phyloP scores from a whole-genome alignment of 2,113 vertebrate genomes.

The Dicentrarchus labrax region DNA sequence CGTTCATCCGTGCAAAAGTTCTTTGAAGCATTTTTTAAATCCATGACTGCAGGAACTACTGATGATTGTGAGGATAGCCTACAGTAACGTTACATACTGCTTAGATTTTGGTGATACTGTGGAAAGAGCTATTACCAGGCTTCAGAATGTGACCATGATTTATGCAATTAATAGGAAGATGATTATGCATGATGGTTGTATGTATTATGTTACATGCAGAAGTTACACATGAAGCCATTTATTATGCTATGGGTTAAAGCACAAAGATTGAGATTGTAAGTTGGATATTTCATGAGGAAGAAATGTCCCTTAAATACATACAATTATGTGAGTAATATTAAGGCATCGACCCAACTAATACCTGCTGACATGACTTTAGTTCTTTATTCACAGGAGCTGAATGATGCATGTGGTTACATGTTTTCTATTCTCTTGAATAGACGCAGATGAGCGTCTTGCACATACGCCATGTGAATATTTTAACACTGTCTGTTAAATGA shows the following conservation, averaged over 20 bases:
- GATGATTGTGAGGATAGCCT: constrained; percentile 39
- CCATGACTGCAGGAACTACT: constrained; percentile 42
- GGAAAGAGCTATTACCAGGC: not conserved
- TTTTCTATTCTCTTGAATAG: constrained; percentile 23
- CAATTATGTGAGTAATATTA: not conserved
- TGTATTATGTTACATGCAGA: too few relatives aligned
- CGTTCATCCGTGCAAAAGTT: constrained; percentile 39
- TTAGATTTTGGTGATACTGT: constrained; percentile 17
- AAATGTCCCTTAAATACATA: constrained; percentile 5
- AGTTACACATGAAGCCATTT: not conserved
- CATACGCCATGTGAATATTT: constrained; percentile 57
- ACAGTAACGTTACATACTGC: constrained; percentile 26
- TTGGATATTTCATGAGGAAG: not conserved
- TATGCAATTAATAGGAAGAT: too few relatives aligned
- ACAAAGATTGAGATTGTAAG: not conserved
- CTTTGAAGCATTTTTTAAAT: constrained; percentile 39
- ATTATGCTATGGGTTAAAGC: not conserved
- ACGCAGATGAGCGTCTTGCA: constrained; percentile 48
- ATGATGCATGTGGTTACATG: constrained; percentile 42
- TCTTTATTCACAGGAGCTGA: constrained; percentile 37
- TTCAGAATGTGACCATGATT: too few relatives aligned
- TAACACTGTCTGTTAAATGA: constrained; percentile 67
- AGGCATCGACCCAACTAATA: constrained; percentile 31
- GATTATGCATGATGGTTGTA: not conserved
- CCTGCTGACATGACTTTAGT: constrained; percentile 15